Evolutionary conservation across 2,113 vertebrate genomes (phyloP), one percentile per base, ranked within the genome.

Genomic region (Thryonomys swinderianus): DNA sequence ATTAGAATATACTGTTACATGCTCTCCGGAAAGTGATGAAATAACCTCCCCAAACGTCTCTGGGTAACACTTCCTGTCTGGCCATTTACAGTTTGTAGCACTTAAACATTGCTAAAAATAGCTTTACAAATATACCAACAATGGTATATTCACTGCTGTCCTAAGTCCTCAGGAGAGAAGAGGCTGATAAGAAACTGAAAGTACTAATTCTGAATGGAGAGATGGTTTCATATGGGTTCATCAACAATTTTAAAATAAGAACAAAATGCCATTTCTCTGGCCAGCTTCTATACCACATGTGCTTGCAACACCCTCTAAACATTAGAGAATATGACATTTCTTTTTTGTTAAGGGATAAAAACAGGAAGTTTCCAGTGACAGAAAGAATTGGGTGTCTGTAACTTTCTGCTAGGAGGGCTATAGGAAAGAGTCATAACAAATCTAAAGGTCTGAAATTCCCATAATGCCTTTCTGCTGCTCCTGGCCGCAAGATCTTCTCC

Each of bases 221-320:
- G 32, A 80, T 66, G 10, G 7, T 79, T 74, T 76, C 59, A 5
- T 73, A 42, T 37, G 25, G 21, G 64, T 90, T 94, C 40, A 91
- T 86, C 76, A 66, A 17, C 20, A n/a, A 20, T 83, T 96, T 81
- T 71, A 87, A 83, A 78, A 40, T 55, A 18, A 84, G 95, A 74
- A 64, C 66, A 90, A 89, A 88, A 62, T 66, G 30, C 66, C 30
- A 73, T 93, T 95, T 94, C 61, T 84, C 90, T 94, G 64, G 27
- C 69, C 61, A 87, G 11, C 8, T 79, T 57, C 23, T 57, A 0
- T 45, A 74, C 32, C 27, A 32, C 53, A 74, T 23, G 14, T 45
- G 12, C 73, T 90, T 51, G 67, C 7, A 83, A 51, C 20, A 11
- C 45, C 62, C 86, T 85, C 37, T 66, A 62, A 87, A 89, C 61